Evolutionary conservation across 30 jellyfish, hydroid and myxozoan genomes (phyloP), one percentile per base, ranked within the genome.

Genomic region (Chrysaora quinquecirrha): DNA sequence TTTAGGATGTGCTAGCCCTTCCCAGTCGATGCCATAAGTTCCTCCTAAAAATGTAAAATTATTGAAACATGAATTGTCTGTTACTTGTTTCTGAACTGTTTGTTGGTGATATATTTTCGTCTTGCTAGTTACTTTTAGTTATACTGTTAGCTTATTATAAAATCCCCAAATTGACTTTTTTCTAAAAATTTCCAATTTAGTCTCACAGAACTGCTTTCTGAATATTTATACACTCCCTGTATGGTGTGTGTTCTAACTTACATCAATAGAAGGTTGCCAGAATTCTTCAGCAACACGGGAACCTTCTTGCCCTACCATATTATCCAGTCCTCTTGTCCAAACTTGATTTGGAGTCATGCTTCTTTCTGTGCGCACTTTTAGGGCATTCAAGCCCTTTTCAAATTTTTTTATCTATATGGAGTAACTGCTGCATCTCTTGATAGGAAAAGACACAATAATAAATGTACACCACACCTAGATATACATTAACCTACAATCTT

Each of bases 11-110:
- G 58, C 18, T 66, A 66, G 60, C 9, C 62, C 78, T 9, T 31
- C 60, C 64, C 62, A 66, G 27, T 66, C 78, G 27, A 66, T 66
- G 16, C 78, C 78, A 66, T 66, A 66, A 14, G 19, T 14, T 64
- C 76, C 23, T 64, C 76, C 76, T 64, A 23, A 6, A 14, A 64
- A 64, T 7, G 3, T 4, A 3, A 52, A 52, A 19, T 19, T 9
- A 16, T 52, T 3, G 6, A 52, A 20, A 52, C 9, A 3, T 19
- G 58, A 43, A 16, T 43, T 6, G 16, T 6, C 58, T 6, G 16
- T 43, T 43, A 16, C 9, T 43, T 43, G 58, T 43, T 6, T 9
- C 9, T 43, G 16, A 43, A 43, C 58, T 43, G 12, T 43, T 6
- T 43, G 58, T 43, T 43, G 9, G 12, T 43, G 58, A 6, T 43